Percentiles rank a stretch among this genome's conserved stretches.
phyloP scores from a whole-genome alignment of 2,113 vertebrate species.

The Herpetotheres cachinnans region DNA sequence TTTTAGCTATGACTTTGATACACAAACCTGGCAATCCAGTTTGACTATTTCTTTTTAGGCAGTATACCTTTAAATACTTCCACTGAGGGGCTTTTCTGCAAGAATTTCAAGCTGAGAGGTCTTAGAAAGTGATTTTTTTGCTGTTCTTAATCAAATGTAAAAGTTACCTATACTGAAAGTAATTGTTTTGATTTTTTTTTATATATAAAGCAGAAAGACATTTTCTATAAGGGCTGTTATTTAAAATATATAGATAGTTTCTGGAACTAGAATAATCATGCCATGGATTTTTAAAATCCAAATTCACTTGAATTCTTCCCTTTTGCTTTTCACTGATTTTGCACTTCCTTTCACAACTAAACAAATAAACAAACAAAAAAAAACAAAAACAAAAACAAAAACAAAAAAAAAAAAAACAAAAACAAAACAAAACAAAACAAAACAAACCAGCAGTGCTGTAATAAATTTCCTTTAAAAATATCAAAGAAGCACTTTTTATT shows the following conservation, averaged over 20 bases:
- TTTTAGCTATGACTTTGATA: not conserved
- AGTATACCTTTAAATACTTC: not conserved
- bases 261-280: not conserved
- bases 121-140: not conserved
- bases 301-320: not conserved
- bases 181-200: not conserved
- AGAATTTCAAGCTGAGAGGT: not conserved
- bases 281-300: not conserved
- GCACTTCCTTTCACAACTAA: not conserved
- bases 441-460: not conserved
- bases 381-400: fast-evolving
- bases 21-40: not conserved
- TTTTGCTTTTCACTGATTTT: not conserved
- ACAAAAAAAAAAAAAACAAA: fast-evolving
- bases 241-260: not conserved
- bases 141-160: not conserved
- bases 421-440: too few relatives aligned
- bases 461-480: not conserved
- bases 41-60: not conserved
- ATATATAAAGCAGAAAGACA: not conserved
- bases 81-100: not conserved
- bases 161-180: not conserved
- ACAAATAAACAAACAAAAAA: not conserved
- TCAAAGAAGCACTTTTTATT: not conserved
- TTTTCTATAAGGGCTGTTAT: not conserved